Base-by-base conservation (phyloP, 2,888 invertebrate genomes). In the Slavum lentiscoides region DNA sequence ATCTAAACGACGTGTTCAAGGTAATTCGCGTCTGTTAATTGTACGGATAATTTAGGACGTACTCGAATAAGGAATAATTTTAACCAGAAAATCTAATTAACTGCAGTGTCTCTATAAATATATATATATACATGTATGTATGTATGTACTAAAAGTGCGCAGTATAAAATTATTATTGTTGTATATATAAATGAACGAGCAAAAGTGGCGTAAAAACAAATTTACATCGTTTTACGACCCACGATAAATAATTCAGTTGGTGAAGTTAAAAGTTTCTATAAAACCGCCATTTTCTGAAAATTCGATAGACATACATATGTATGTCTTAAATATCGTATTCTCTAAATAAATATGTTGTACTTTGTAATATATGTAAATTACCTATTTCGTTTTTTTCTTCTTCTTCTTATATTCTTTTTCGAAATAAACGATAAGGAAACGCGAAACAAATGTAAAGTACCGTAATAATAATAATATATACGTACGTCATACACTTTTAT, bases 141-240 rank as follows among this genome's bases (percentile, higher is more conserved):
- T 43, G 7, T 49, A 3, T 13, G 53, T 53, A n/a, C 7, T 49
- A 64, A 64, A 64, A 64, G n/a, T 37, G n/a, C 9, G n/a, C 19
- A 30, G 30, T 30, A 11, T 69, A 61, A 30, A 30, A 49, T 49
- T 49, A 53, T 30, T 62, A 30, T 37, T 8, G 30, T 49, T 7
- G 23, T 49, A 49, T n/a, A 61, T 49, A 49, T n/a, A 61, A 15
- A 64, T 62, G 15, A 37, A 64, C 74, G n/a, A 37, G 62, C n/a
- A 64, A 74, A 64, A 23, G 30, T 64, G 74, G 53, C n/a, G 53
- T 74, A 64, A 74, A 74, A 74, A 74, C 37, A 74, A 74, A 64
- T 74, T 64, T 64, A 64, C 53, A 64, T 64, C 37, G 64, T 74
- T 30, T 53, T 74, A 74, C 15, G 49, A 37, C 53, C 49, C n/a